Percentiles rank a stretch among this genome's conserved stretches.
Evolutionary conservation across 92 coral and sea anemone genomes (phyloP).

Genomic region (Plumapathes pennacea): DNA sequence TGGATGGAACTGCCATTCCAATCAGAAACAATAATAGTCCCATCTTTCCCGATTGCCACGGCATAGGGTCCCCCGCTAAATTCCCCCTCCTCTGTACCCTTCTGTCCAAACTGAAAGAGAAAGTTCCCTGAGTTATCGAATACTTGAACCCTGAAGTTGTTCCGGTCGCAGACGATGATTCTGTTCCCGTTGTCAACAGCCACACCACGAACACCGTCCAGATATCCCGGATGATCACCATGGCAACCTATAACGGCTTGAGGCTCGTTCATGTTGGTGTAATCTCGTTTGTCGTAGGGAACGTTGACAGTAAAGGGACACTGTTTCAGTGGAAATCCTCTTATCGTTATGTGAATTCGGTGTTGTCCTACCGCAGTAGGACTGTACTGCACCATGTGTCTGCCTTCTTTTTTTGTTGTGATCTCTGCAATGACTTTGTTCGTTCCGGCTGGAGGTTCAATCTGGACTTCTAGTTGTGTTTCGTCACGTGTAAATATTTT

Average conservation of each 20-base stretch:
- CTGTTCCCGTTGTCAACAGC: constrained; percentile 44
- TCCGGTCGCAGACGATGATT: constrained; percentile 56
- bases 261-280: constrained; percentile 32
- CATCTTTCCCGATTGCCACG: constrained; percentile 38
- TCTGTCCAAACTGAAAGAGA: constrained; percentile 46
- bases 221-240: constrained; percentile 30
- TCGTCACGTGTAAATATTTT: constrained; percentile 32
- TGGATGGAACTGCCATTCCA: constrained; percentile 42
- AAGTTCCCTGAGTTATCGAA: constrained; percentile 46
- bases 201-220: constrained; percentile 52
- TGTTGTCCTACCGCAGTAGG: constrained; percentile 43
- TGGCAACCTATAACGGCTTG: constrained; percentile 31
- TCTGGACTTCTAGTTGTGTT: constrained; percentile 18
- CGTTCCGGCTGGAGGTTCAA: constrained; percentile 30
- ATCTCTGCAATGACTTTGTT: constrained; percentile 9
- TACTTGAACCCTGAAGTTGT: constrained; percentile 58
- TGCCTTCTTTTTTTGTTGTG: constrained; percentile 33
- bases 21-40: constrained; percentile 41
- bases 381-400: constrained; percentile 29
- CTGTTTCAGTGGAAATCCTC: constrained; percentile 41
- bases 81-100: constrained; percentile 42
- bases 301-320: constrained; percentile 46
- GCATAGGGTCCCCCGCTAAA: constrained; percentile 45
- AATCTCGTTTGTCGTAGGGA: constrained; percentile 27
- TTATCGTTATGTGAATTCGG: constrained; percentile 41